Evolutionary conservation across 2,888 invertebrate species (phyloP), one percentile per base, ranked within the genome.

Genomic region (Geotrupes spiniger): DNA sequence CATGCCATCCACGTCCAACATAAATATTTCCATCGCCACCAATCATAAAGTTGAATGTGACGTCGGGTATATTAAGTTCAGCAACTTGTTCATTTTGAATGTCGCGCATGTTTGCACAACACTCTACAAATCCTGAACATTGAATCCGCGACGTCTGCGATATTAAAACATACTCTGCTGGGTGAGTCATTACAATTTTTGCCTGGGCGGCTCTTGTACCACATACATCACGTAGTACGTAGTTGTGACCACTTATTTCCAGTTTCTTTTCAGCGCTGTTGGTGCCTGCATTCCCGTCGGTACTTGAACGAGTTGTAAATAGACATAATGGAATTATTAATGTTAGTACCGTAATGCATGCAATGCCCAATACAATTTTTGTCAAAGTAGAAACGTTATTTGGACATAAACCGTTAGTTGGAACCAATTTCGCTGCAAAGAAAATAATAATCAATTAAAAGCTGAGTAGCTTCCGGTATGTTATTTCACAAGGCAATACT

Each of bases 1-100:
- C 70, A 49, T 74, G 70, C 78, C 75, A 79, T 52, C 78, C 78
- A 47, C 78, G 70, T 16, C 78, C 79, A 38, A 75, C 74, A 59
- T 78, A 80, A 25, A 78, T 65, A 51, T 73, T 73, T 5, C 78
- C 80, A 65, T 81, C 81, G 27, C 76, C 75, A 4, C 79, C 80
- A 42, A 82, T 73, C 56, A 80, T 56, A 50, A 77, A 78, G 55
- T 70, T 74, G 56, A 71, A 73, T 4, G 68, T 70, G 44, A 80
- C 75, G 60, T 80, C 78, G 1, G 73, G 70, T 41, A 72, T 63
- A 17, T 63, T 65, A 52, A 71, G 69, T 46, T 67, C 66, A 1
- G 66, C 65, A 46, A 76, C 72, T 37, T 78, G 75, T 8, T 73
- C 63, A 47, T 72, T 69, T 59, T 78, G 78, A 28, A 76, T 71